Percentiles rank a stretch among this genome's conserved stretches.
phyloP scores from a whole-genome alignment of 2,888 invertebrate species.

The Chromoteleia sp. region DNA sequence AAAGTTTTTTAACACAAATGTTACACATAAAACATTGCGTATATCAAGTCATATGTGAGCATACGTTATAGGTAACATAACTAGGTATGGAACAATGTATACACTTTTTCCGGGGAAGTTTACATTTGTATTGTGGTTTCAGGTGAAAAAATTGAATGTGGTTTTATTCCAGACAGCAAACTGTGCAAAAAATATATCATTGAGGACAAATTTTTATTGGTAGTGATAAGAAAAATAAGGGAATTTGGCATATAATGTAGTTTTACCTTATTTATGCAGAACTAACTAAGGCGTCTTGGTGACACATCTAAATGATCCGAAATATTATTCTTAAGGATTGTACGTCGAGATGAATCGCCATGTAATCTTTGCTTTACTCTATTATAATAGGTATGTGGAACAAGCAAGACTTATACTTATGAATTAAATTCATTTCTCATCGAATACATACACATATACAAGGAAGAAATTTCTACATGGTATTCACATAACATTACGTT shows the following conservation, averaged over 20 bases:
- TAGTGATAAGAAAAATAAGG: slow-evolving; percentile 18
- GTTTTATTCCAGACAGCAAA: slow-evolving; percentile 30
- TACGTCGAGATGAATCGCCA: slow-evolving; percentile 23
- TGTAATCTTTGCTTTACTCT: slow-evolving; percentile 15
- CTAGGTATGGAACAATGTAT: slow-evolving; percentile 9
- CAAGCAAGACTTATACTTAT: slow-evolving; percentile 16
- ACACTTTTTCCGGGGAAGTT: slow-evolving; percentile 14
- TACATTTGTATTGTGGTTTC: slow-evolving; percentile 13
- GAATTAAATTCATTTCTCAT: slow-evolving; percentile 1
- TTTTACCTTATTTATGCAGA: slow-evolving; percentile 9
- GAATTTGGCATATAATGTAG: not conserved
- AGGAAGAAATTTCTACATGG: not conserved
- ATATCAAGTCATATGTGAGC: not conserved
- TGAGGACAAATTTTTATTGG: slow-evolving; percentile 1
- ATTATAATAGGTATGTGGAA: slow-evolving; percentile 8
- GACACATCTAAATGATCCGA: not conserved
- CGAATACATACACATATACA: slow-evolving; percentile 2
- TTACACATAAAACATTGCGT: not conserved
- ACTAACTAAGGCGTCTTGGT: not conserved
- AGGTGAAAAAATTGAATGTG: not conserved
- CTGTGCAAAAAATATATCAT: slow-evolving; percentile 22
- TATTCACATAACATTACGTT: too few species aligned
- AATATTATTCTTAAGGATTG: slow-evolving; percentile 25
- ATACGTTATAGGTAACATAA: slow-evolving; percentile 1
- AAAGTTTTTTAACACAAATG: not conserved